phyloP scores from a whole-genome alignment of 2,888 invertebrate genomes.

The Thyatira batis region DNA sequence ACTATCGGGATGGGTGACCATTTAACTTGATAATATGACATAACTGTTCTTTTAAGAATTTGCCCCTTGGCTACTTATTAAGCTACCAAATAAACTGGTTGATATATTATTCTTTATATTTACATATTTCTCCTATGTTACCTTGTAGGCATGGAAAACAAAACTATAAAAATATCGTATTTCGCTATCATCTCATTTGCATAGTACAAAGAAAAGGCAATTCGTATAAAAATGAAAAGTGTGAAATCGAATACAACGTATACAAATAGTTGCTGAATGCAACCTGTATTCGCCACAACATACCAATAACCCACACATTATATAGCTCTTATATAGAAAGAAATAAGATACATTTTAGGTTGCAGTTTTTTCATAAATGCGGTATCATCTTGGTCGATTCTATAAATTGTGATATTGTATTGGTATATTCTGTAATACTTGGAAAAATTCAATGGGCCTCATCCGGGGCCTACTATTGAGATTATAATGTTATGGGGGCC shows the following conservation, averaged over 20 bases:
- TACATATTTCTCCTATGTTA: no score
- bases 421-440: conserved; percentile 56
- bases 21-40: neutral
- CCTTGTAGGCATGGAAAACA: neutral
- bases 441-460: conserved; percentile 43
- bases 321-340: neutral
- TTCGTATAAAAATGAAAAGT: conserved; percentile 25
- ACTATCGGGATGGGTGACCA: neutral
- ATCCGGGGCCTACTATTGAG: neutral
- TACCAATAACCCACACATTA: neutral
- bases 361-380: neutral
- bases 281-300: conserved; percentile 12
- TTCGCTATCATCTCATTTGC: conserved; percentile 2
- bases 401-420: conserved; percentile 20
- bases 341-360: neutral
- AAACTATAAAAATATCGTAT: conserved; percentile 1
- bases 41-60: neutral
- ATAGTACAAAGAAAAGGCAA: conserved; percentile 6
- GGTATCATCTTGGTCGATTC: neutral
- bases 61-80: neutral
- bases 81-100: neutral
- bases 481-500: conserved; percentile 40
- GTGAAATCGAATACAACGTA: conserved; percentile 52
- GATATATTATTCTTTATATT: no score
- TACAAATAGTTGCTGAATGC: conserved; percentile 35